These are phyloP conservation scores for Saccopteryx bilineata DNA, from an alignment of 2,113 vertebrate genomes.

Conservation along the genomic window DNA sequence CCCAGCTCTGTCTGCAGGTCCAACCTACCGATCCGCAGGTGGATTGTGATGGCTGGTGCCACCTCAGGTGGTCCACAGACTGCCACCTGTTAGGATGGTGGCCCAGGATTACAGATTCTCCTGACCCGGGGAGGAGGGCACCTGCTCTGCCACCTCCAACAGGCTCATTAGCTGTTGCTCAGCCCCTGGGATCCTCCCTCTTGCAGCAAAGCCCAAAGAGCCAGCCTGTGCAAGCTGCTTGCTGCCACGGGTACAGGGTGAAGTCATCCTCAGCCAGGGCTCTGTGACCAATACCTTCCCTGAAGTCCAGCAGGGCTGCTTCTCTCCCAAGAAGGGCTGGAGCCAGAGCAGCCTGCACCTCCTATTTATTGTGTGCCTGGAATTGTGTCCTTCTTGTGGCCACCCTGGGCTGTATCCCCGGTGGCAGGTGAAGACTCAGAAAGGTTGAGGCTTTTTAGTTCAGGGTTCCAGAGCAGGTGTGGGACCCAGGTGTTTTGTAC, in stretches of 20 bases:
- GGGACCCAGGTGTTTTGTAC: background rate
- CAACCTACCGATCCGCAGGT: accelerated
- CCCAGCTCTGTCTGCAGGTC: background rate
- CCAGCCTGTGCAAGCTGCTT: background rate
- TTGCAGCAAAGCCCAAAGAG: background rate
- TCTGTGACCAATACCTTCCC: background rate
- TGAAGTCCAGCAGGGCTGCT: background rate
- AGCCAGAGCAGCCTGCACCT: accelerated
- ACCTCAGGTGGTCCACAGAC: background rate
- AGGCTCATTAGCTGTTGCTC: background rate
- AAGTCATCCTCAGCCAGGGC: background rate
- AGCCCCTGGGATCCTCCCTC: background rate
- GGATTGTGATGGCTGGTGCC: background rate
- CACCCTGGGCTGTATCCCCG: no score
- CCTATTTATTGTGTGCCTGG: accelerated
- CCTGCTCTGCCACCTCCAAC: background rate
- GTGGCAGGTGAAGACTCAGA: background rate
- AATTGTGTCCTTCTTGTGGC: accelerated
- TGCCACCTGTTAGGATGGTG: background rate
- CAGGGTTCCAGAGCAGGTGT: background rate
- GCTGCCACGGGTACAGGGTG: background rate
- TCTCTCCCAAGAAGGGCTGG: background rate
- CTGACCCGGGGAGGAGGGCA: background rate
- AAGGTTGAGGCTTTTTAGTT: background rate
- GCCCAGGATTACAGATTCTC: background rate